Base-by-base conservation (phyloP, 2,888 invertebrate species). In the Brachypterus glaber region DNA sequence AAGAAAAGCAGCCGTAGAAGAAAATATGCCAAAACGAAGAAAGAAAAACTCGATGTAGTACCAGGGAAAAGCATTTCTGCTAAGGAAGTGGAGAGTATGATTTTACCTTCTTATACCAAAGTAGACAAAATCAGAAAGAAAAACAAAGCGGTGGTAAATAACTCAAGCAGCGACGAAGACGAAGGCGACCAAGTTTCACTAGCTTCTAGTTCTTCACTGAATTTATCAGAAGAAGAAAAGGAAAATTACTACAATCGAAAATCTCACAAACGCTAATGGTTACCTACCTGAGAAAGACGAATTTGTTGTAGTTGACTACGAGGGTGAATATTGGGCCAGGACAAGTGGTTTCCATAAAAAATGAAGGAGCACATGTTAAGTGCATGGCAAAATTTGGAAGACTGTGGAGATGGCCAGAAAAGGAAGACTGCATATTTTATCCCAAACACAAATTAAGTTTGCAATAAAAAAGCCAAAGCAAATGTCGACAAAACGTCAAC, bases 401-500 rank as follows among this genome's bases (percentile, higher is more conserved):
- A 21, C 9, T 21, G 24, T 21, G 24, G 24, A 21, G 9, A 9
- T 35, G 35, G 35, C 18, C 18, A 27, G 29, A 27, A 35, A 27
- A 11, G 17, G 27, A 27, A 27, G 17, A 35, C 27, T 33, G 33
- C 27, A 35, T 27, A 17, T 35, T 35, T 2, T 35, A 35, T 17
- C 14, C 27, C 15, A 35, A 27, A 35, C 26, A 27, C n/a, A 29
- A 35, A 35, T 27, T 35, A 33, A 24, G 24, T 33, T 33, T 33
- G 24, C 33, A 16, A 33, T 35, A 35, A 27, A 27, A 26, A 5
- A 35, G 35, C 35, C 34, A 34, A 34, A 25, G 34, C 15, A 34
- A 25, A 34, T 34, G 25, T 34, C 34, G n/a, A 34, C 25, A 35
- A 35, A 35, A 34, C 29, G 29, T 29, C 27, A 35, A 35, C 35